Evolutionary conservation across 2,888 invertebrate species (phyloP), one percentile per base, ranked within the genome.

Genomic region (Dryomyza anilis): DNA sequence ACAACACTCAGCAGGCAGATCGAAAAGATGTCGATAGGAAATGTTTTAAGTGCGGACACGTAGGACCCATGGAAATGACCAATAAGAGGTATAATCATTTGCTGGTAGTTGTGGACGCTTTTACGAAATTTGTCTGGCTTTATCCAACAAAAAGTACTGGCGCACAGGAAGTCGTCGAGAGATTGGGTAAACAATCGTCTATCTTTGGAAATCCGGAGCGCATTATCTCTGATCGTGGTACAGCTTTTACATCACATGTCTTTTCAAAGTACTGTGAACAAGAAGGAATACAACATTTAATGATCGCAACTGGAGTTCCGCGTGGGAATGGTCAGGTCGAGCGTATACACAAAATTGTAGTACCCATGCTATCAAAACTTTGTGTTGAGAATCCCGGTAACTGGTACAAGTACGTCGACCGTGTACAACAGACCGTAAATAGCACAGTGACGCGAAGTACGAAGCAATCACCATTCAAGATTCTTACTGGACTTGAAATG

Each of bases 281-380:
- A 1, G 76, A 81, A 63, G 62, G 59, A 0, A 69, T 70, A 10
- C 63, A 67, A 39, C 79, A 81, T 55, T 39, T 78, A 36, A 74
- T 79, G 57, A 63, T 74, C 3, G 39, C 65, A 6, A 78, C 69
- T 74, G 71, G 80, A 8, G 69, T 81, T 6, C 69, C 67, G 2
- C 57, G 79, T 52, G 76, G 76, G 5, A 80, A 82, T 63, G 78
- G 81, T 0, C 81, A 82, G 63, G 77, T 76, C 1, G 78, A 81
- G 53, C 64, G 78, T 10, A 67, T 78, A 0, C 77, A 81, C 63
- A 65, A 70, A 6, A 74, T 71, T 5, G 70, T 81, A 1, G 74
- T 79, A 39, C 70, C 79, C 0, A 67, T 80, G 36, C 39, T 81
- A 10, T 72, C 79, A 2, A 81, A 82, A 62, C 52, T 83, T 10